phyloP scores from a whole-genome alignment of 2,113 vertebrate genomes.

The Ammospiza nelsoni region DNA sequence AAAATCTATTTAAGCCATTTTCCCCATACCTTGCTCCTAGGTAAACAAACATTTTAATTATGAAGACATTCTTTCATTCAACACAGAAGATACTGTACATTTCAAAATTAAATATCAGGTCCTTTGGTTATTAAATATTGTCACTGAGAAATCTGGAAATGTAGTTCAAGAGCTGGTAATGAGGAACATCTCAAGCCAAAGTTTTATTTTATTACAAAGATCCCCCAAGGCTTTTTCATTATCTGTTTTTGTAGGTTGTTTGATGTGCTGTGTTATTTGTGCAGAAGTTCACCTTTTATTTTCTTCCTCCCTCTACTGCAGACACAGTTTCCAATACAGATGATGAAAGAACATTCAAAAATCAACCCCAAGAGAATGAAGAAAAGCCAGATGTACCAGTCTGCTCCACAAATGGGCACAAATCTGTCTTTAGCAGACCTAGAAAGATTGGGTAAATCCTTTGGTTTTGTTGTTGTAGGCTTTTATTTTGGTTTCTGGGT shows the following conservation, averaged over 20 bases:
- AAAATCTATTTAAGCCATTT: neutral
- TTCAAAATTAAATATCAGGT: neutral
- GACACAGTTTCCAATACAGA: neutral
- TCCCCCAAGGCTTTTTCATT: neutral
- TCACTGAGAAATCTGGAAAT: neutral
- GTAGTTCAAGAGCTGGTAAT: neutral
- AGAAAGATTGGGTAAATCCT: conserved; percentile 84
- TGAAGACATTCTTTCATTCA: neutral
- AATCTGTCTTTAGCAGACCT: conserved; percentile 61
- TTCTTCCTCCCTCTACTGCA: neutral
- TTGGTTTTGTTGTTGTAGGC: neutral
- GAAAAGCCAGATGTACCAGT: conserved; percentile 65
- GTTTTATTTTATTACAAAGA: neutral
- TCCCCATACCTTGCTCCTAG: neutral
- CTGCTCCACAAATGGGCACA: conserved; percentile 70
- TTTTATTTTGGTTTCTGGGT: neutral
- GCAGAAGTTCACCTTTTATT: neutral
- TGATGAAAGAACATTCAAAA: conserved; percentile 53
- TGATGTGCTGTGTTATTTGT: neutral
- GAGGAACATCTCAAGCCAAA: neutral
- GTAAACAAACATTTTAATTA: neutral
- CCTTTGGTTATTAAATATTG: neutral
- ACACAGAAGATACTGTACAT: neutral
- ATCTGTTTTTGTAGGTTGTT: neutral
- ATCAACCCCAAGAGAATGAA: neutral